A percentile compares a stretch with the other conserved stretches of the same genome.
These are phyloP conservation scores for Hetaerina americana DNA, from an alignment of 1,140 invertebrate species.

Conservation along the genomic window DNA sequence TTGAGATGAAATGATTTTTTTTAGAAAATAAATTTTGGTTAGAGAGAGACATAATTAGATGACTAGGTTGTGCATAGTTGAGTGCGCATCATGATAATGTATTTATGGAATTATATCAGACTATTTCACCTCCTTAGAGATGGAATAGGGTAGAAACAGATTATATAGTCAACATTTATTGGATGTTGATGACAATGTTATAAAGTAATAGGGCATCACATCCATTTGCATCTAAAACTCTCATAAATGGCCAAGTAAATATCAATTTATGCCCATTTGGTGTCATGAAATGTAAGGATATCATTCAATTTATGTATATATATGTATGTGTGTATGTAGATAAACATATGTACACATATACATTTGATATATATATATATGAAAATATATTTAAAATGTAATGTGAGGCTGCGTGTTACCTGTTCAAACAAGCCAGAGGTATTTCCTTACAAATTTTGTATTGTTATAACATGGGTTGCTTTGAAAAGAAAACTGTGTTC, in stretches of 20 bases:
- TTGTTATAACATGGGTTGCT: not conserved
- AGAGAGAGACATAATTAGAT: not conserved
- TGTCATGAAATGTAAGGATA: slow-evolving; percentile 1
- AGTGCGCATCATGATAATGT: not conserved
- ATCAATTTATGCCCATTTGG: not conserved
- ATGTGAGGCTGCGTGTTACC: slow-evolving; percentile 4
- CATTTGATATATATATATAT: not conserved
- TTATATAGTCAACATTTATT: slow-evolving; percentile 3
- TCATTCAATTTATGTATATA: not conserved
- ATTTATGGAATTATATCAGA: not conserved
- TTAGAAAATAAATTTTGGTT: not conserved
- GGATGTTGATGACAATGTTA: not conserved
- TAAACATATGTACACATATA: not conserved
- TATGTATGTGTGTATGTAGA: slow-evolving; percentile 1
- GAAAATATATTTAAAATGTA: not conserved
- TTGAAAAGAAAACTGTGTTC: not conserved
- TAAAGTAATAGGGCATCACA: not conserved
- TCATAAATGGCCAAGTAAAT: not conserved
- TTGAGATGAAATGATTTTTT: not conserved
- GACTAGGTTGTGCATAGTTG: not conserved
- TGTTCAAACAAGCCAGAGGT: slow-evolving; percentile 1
- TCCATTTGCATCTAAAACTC: not conserved
- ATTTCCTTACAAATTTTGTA: slow-evolving; percentile 6
- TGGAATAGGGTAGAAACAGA: not conserved
- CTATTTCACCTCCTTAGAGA: not conserved